phyloP scores from a whole-genome alignment of 2,888 invertebrate species.

The Gandaritis pyraliata region DNA sequence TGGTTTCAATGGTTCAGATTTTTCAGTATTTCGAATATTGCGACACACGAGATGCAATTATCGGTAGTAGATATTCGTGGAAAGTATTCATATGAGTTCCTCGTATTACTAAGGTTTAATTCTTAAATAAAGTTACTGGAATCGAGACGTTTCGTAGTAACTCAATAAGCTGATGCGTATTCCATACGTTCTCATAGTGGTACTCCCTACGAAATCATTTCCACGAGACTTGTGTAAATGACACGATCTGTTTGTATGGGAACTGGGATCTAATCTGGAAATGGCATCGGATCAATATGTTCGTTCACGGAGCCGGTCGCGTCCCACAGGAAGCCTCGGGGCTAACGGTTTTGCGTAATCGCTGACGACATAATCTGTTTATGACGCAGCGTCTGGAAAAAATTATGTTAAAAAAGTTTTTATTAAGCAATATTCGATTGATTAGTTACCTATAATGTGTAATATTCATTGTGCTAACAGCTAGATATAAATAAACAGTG shows the following conservation, averaged over 20 bases:
- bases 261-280: slow-evolving; percentile 38
- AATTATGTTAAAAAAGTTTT: slow-evolving; percentile 15
- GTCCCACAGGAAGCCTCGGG: slow-evolving; percentile 35
- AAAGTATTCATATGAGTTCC: background rate
- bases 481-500: no score
- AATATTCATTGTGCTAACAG: no score
- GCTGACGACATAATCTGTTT: slow-evolving; percentile 38
- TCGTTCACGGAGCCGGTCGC: slow-evolving; percentile 25
- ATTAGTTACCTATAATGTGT: background rate
- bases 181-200: background rate
- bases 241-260: slow-evolving; percentile 33
- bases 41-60: background rate
- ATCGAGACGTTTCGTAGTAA: background rate
- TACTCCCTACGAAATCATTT: slow-evolving; percentile 26
- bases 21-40: background rate
- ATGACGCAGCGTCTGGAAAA: slow-evolving; percentile 28
- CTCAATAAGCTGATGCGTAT: background rate
- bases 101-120: no score
- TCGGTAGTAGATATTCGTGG: background rate
- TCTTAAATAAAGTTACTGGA: no score
- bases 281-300: slow-evolving; percentile 42
- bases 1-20: slow-evolving; percentile 5
- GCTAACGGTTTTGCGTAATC: slow-evolving; percentile 37
- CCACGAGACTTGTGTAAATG: slow-evolving; percentile 29
- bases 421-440: background rate